phyloP scores from a whole-genome alignment of 2,797 vertebrate species.

The Ibycter americanus region DNA sequence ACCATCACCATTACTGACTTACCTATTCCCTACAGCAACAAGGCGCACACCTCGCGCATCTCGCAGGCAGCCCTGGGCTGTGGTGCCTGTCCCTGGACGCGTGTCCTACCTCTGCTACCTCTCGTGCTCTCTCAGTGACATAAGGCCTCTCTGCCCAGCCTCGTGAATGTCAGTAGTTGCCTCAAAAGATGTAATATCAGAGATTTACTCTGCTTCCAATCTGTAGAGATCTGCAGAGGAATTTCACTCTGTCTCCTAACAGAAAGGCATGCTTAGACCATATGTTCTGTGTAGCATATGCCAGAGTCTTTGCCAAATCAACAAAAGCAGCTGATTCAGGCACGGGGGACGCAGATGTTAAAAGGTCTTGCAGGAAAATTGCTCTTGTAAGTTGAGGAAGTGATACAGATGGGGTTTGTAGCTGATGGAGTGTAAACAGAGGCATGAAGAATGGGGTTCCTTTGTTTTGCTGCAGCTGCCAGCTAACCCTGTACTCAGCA shows the following conservation, averaged over 20 bases:
- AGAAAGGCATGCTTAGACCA: background rate
- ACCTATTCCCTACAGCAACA: background rate
- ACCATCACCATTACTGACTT: background rate
- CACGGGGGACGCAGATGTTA: background rate
- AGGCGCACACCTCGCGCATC: background rate
- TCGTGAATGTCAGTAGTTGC: background rate
- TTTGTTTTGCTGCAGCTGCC: background rate
- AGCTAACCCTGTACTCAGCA: background rate
- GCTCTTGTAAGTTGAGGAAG: background rate
- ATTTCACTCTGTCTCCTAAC: background rate
- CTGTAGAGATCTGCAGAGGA: constrained; percentile 2
- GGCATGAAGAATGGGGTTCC: background rate
- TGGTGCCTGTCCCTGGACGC: background rate
- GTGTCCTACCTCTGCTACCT: background rate
- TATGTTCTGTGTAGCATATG: constrained; percentile 21
- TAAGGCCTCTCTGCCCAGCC: background rate
- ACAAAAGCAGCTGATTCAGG: constrained; percentile 37
- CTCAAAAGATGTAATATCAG: background rate
- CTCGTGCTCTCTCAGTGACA: background rate
- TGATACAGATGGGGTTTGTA: background rate
- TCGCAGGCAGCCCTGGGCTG: background rate
- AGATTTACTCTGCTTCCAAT: background rate
- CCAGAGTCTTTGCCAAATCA: constrained; percentile 8
- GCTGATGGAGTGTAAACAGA: background rate
- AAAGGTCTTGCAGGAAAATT: constrained; percentile 22